Base-by-base conservation (phyloP, 2,113 vertebrate genomes). In the Carettochelys insculpta region DNA sequence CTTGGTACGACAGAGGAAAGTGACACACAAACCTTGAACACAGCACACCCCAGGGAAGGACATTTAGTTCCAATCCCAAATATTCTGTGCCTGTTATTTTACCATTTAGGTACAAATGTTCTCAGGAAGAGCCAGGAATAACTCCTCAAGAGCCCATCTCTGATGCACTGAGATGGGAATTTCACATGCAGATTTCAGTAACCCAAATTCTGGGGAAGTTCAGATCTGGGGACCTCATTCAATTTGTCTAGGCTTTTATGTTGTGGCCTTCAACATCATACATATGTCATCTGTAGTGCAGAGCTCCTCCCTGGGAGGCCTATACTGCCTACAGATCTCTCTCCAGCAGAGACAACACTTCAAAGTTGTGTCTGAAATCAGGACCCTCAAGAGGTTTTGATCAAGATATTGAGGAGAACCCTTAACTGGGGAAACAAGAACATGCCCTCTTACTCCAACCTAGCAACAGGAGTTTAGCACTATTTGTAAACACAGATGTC, bases 81-180 rank as follows among this genome's bases (percentile, higher is more conserved):
- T 43, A 41, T 14, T 7, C 71, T 16, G 11, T 75, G 71, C 5
- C 41, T 12, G 45, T 75, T 75, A 93, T 95, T 71, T 16, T 24
- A 92, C 89, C 71, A 53, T 27, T 34, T 65, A 87, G 90, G 88
- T 94, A 89, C 90, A 91, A 87, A 82, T 54, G 56, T 84, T 83
- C 87, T 24, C 82, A 25, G 14, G 12, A 75, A 94, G 92, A 86
- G 65, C 93, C 79, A 89, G 90, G 3, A 56, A 79, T 16, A 75
- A 45, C 41, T 45, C 41, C 41, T 45, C 90, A 71, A 22, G 61
- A 68, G 61, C 79, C 51, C 24, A 84, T 84, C 71, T 87, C 56
- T 1, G 22, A 86, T 54, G 82, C 45, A 38, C 80, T 2, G 79
- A 82, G 41, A 45, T 1, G 54, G 77, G 86, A 75, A 87, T 58